Conservation (phyloP, 2,113 vertebrate species). For the Notechis scutatus region DNA sequence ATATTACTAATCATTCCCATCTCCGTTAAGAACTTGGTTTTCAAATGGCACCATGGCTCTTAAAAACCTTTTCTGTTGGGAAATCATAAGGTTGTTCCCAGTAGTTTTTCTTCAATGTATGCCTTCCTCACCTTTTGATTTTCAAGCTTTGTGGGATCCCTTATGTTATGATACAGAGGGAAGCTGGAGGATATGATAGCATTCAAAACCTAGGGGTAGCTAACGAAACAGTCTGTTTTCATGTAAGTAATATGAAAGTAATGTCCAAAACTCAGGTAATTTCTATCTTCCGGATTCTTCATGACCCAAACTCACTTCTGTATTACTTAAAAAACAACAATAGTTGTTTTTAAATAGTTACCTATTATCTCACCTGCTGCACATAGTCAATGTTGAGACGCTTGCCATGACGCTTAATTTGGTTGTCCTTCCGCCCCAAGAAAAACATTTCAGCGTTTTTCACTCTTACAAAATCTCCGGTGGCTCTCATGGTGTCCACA, state of each 20-base stretch:
- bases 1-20: not conserved
- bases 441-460: constrained; percentile 72
- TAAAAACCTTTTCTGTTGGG: not conserved
- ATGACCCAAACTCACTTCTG: not conserved
- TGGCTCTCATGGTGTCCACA: constrained; percentile 83
- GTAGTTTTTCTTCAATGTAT: not conserved
- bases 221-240: not conserved
- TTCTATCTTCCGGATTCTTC: not conserved
- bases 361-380: constrained; percentile 74
- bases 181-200: not conserved
- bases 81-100: too few relatives aligned
- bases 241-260: not conserved
- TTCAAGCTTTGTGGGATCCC: not conserved
- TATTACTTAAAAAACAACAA: too few relatives aligned
- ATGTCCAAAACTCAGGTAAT: not conserved
- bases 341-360: too few relatives aligned
- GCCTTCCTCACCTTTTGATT: not conserved
- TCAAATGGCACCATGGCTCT: not conserved
- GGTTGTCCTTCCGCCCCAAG: constrained; percentile 85
- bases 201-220: not conserved
- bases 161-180: not conserved
- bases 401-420: constrained; percentile 90
- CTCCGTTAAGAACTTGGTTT: not conserved
- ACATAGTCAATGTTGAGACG: constrained; percentile 79
- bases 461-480: constrained; percentile 87